Evolutionary conservation across 1,140 invertebrate species (phyloP).

Genomic region (Aethina tumida): DNA sequence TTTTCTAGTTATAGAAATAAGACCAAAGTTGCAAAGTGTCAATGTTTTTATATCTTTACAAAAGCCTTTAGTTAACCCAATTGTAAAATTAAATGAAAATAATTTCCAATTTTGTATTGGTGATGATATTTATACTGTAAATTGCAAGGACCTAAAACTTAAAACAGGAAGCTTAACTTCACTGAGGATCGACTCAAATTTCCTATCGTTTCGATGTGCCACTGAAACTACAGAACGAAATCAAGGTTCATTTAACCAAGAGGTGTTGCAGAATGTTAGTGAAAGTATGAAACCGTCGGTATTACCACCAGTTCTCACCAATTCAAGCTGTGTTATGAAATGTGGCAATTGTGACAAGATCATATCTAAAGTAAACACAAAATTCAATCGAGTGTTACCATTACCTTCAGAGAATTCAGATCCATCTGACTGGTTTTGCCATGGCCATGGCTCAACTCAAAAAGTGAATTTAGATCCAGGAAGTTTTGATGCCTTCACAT

Average conservation of each 20-base stretch:
- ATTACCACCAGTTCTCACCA: conserved; percentile 34
- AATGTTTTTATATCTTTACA: conserved; percentile 44
- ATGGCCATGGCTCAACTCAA: conserved; percentile 29
- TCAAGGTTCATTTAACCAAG: conserved; percentile 41
- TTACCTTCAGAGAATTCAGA: conserved; percentile 43
- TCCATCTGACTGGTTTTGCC: conserved; percentile 47
- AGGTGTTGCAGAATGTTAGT: conserved; percentile 35
- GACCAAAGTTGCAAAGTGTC: conserved; percentile 42
- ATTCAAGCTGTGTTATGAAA: conserved; percentile 33
- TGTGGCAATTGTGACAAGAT: conserved; percentile 43
- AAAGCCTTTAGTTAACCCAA: conserved; percentile 34
- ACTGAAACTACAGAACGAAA: conserved; percentile 20
- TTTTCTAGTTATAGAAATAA: conserved; percentile 43
- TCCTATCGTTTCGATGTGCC: conserved; percentile 25
- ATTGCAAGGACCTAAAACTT: conserved; percentile 38
- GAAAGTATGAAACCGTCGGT: conserved; percentile 23
- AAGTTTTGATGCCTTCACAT: conserved; percentile 40
- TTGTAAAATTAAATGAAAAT: conserved; percentile 18
- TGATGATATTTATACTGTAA: conserved; percentile 27
- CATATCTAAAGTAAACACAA: conserved; percentile 29
- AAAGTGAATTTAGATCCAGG: conserved; percentile 34
- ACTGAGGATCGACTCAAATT: conserved; percentile 25
- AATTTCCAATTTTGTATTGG: conserved; percentile 34
- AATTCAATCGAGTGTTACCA: conserved; percentile 43
- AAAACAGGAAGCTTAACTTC: conserved; percentile 19